Evolutionary conservation across 1,140 invertebrate genomes (phyloP).

Genomic region (Macrobrachium nipponense): DNA sequence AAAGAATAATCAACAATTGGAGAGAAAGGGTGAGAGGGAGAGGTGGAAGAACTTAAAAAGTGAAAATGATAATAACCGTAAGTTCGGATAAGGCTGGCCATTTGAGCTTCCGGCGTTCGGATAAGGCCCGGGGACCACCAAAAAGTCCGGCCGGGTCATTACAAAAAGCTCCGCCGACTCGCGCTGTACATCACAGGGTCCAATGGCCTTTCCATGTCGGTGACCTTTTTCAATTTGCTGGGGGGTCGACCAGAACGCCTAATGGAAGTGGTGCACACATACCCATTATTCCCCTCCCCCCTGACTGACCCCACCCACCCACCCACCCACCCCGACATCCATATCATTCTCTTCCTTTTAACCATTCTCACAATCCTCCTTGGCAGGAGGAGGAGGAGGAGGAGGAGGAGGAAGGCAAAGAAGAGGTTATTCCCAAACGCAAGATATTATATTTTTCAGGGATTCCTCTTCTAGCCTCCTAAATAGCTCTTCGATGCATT

Average conservation of each 20-base stretch:
- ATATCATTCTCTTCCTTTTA: background rate
- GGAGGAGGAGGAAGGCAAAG: no score
- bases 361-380: background rate
- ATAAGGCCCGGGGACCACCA: no score
- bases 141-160: background rate
- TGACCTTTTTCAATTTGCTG: slow-evolving; percentile 61
- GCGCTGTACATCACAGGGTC: slow-evolving; percentile 32
- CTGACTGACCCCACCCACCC: background rate
- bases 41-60: no score
- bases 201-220: slow-evolving; percentile 49
- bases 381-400: no score
- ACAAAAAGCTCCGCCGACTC: slow-evolving; percentile 7
- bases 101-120: background rate
- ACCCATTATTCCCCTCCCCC: slow-evolving; percentile 2
- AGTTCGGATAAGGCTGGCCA: background rate
- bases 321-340: background rate
- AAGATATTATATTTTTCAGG: no score
- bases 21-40: no score
- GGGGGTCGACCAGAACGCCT: slow-evolving; percentile 48
- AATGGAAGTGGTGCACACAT: slow-evolving; percentile 27
- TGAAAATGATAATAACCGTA: background rate
- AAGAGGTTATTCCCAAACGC: no score
- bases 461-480: no score
- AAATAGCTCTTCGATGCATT: no score
- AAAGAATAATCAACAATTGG: no score